Percentiles rank a stretch among this genome's conserved stretches.
Conservation (phyloP, 2,888 invertebrate species). For the Ochropacha duplaris region DNA sequence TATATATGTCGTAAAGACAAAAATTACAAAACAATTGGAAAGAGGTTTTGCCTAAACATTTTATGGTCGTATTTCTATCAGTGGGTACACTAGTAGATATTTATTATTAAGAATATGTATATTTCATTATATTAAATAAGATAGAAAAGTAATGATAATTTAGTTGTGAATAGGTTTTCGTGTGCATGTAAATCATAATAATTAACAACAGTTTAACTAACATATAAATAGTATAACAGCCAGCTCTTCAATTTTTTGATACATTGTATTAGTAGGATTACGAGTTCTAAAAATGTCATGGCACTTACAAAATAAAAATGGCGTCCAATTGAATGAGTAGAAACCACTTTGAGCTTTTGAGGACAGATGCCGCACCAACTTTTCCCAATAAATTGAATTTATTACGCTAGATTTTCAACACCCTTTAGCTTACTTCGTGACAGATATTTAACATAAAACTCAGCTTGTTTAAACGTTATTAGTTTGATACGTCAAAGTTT, state of each 20-base stretch:
- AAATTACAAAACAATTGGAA: too few relatives aligned
- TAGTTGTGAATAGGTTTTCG: too few relatives aligned
- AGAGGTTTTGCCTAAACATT: too few relatives aligned
- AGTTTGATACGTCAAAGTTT: neutral
- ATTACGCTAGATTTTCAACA: slow-evolving; percentile 19
- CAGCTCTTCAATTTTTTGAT: too few relatives aligned
- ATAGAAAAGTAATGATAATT: too few relatives aligned
- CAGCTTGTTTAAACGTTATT: neutral
- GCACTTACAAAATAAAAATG: slow-evolving; percentile 5
- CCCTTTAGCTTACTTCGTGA: slow-evolving; percentile 3
- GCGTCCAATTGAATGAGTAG: slow-evolving; percentile 21
- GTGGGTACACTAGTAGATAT: too few relatives aligned
- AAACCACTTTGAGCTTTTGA: slow-evolving; percentile 12
- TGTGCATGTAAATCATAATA: too few relatives aligned
- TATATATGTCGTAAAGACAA: neutral
- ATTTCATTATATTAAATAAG: too few relatives aligned
- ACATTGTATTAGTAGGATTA: neutral
- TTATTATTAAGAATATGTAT: too few relatives aligned
- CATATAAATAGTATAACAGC: too few relatives aligned
- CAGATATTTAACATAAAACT: neutral
- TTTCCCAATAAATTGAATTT: slow-evolving; percentile 39
- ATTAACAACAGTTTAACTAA: too few relatives aligned
- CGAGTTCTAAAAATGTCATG: neutral
- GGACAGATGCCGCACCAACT: slow-evolving; percentile 27
- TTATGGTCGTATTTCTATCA: too few relatives aligned